Conservation (phyloP, 2,797 vertebrate genomes). For the Gymnoscopelus braueri region DNA sequence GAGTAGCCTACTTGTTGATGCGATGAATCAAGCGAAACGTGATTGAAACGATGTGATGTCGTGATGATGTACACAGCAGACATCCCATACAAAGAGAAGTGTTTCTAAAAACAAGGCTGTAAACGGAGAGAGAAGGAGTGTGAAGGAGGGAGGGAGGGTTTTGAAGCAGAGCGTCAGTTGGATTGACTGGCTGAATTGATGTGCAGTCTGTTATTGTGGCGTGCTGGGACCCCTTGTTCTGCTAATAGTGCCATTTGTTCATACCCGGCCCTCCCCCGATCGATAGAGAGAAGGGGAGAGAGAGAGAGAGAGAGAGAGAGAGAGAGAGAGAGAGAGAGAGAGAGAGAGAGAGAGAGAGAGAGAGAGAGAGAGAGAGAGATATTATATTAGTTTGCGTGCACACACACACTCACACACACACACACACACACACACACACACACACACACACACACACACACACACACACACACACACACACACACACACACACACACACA, state of each 20-base stretch:
- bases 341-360: conserved; percentile 56
- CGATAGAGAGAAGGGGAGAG: conserved; percentile 48
- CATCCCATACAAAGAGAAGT: too few relatives aligned
- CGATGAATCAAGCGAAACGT: too few relatives aligned
- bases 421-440: conserved; percentile 9
- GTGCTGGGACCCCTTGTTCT: conserved; percentile 55
- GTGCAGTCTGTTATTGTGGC: conserved; percentile 61
- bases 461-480: conserved; percentile 10
- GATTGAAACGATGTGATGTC: too few relatives aligned
- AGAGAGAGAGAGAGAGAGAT: conserved; percentile 66
- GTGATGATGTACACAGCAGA: too few relatives aligned
- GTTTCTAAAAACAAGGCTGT: too few relatives aligned
- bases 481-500: background rate
- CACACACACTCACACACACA: conserved; percentile 5
- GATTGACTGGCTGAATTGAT: conserved; percentile 62
- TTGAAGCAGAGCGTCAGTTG: conserved; percentile 37
- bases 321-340: conserved; percentile 64
- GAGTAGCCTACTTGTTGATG: too few relatives aligned
- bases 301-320: conserved; percentile 65
- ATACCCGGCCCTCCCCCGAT: conserved; percentile 39
- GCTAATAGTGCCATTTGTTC: conserved; percentile 69
- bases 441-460: conserved; percentile 2
- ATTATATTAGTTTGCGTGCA: conserved; percentile 41
- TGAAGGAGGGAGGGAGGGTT: background rate
- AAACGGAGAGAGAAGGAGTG: too few relatives aligned